These are phyloP conservation scores for Meleagris gallopavo DNA, from an alignment of 2,113 vertebrate species.

Conservation along the genomic window DNA sequence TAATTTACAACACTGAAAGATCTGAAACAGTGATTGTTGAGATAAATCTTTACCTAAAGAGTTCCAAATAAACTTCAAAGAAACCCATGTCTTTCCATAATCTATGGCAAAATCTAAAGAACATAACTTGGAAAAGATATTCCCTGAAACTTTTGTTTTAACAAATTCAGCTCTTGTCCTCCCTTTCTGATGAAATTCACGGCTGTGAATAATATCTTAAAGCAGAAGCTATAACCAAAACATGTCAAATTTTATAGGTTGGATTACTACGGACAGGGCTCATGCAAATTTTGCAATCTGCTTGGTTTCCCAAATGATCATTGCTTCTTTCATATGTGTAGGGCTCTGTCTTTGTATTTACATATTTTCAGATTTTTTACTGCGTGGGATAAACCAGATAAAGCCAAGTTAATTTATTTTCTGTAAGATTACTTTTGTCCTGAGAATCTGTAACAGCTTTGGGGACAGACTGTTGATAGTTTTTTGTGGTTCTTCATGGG, in stretches of 20 bases:
- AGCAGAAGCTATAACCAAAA: neutral
- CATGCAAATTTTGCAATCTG: neutral
- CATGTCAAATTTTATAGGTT: neutral
- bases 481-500: neutral
- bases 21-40: neutral
- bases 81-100: neutral
- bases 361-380: neutral
- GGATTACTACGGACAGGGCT: neutral
- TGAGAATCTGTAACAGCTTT: slow-evolving; percentile 23
- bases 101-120: neutral
- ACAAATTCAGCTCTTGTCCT: neutral
- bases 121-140: neutral
- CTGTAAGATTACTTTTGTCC: slow-evolving; percentile 7
- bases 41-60: neutral
- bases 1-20: neutral
- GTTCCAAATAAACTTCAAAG: neutral
- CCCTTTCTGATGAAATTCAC: neutral
- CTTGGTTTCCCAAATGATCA: neutral
- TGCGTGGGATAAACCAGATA: neutral
- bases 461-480: slow-evolving; percentile 39
- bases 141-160: neutral
- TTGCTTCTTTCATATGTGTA: neutral
- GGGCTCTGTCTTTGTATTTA: neutral
- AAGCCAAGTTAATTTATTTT: neutral
- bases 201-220: neutral